Percentiles rank a stretch among this genome's conserved stretches.
Conservation (phyloP, 2,888 invertebrate species). For the Lordiphosa andalusiaca region DNA sequence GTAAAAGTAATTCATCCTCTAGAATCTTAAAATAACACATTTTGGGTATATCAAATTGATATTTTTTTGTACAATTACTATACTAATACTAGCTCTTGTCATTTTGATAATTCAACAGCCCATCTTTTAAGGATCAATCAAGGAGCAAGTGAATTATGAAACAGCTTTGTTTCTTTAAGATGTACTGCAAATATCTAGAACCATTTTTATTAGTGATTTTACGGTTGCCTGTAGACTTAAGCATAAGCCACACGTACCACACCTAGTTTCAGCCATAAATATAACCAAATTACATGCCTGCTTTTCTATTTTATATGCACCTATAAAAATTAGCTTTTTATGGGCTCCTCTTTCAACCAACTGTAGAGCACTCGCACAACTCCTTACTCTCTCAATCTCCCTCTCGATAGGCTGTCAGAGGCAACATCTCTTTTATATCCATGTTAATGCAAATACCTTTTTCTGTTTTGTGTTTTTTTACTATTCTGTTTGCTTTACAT, state of each 20-base stretch:
- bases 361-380: slow-evolving; percentile 25
- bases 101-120: too few species aligned
- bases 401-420: slow-evolving; percentile 16
- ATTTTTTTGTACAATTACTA: too few species aligned
- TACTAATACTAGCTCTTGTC: too few species aligned
- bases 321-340: slow-evolving; percentile 36
- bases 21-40: too few species aligned
- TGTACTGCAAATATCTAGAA: too few species aligned
- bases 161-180: too few species aligned
- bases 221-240: not conserved
- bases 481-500: slow-evolving; percentile 10
- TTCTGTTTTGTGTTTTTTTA: slow-evolving; percentile 24
- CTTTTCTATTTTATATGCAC: slow-evolving; percentile 21
- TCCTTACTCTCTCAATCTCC: not conserved
- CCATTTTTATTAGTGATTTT: too few species aligned
- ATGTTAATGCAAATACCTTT: slow-evolving; percentile 60
- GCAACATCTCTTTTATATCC: slow-evolving; percentile 42
- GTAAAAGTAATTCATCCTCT: too few species aligned
- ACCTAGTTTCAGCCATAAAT: slow-evolving; percentile 31
- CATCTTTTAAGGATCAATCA: too few species aligned
- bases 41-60: too few species aligned
- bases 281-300: not conserved
- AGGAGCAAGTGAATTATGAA: too few species aligned
- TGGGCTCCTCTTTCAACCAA: slow-evolving; percentile 43
- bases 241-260: not conserved